Base-by-base conservation (phyloP, 2,888 invertebrate species). In the Drosophila gaucha region DNA sequence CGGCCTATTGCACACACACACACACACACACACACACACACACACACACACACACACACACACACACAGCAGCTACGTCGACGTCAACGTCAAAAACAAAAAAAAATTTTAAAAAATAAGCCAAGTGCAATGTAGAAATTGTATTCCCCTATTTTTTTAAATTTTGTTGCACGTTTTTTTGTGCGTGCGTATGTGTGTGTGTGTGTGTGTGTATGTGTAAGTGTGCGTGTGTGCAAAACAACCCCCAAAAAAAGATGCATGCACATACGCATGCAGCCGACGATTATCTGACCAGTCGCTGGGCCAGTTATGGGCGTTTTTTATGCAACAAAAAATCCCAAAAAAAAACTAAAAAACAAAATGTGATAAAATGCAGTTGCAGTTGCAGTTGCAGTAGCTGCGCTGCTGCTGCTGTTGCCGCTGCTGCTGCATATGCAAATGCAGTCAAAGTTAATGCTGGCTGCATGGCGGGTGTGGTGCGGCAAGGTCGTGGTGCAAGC, bases 141-240 rank as follows among this genome's bases (percentile, higher is more conserved):
- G 83, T 77, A 87, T 89, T 90, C 87, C 89, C 90, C 90, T 89
- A 86, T 82, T 89, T 85, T 85, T 78, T 31, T 36, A 54, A 60
- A 63, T 72, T 60, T 67, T 80, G 55, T 69, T 64, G 65, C 66
- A 50, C 60, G 31, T 65, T 80, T 84, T 79, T 75, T 77, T 88
- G 80, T 70, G 72, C 80, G 57, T 69, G 50, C 57, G 28, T 26
- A 50, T 24, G 41, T 43, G 18, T 43, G 58, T 58, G 62, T 47
- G 35, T 41, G 28, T 43, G 52, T 49, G 41, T 10, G 35, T 35
- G 38, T 55, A 49, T 36, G 46, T 35, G 33, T 44, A 39, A 24
- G 56, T 63, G 66, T 30, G 28, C 10, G 65, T 58, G 64, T 36
- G 71, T 60, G 68, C 80, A 84, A 84, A 84, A 86, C 88, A 88